Percentiles rank a stretch among this genome's conserved stretches.
These are phyloP conservation scores for Trissonchulus sp. DNA, from an alignment of 2,888 invertebrate species.

Conservation along the genomic window DNA sequence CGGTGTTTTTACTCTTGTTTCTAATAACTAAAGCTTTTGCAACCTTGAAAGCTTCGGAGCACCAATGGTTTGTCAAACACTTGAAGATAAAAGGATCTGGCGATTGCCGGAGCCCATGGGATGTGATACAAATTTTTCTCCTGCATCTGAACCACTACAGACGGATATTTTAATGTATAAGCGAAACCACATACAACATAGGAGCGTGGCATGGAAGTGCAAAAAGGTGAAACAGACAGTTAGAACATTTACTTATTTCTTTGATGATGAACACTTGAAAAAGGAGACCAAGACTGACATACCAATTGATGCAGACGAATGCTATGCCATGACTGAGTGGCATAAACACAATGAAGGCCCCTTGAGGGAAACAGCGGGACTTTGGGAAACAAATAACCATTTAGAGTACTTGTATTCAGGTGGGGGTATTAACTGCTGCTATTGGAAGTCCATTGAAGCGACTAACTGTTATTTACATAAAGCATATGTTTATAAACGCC, in stretches of 20 bases:
- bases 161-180: neutral
- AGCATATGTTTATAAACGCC: conserved; percentile 17
- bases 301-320: neutral
- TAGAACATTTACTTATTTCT: neutral
- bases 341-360: neutral
- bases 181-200: neutral
- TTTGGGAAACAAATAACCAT: neutral
- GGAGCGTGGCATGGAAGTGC: neutral
- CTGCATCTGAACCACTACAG: neutral
- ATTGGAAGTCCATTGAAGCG: neutral
- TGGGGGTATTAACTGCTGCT: conserved; percentile 9
- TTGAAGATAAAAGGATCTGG: neutral
- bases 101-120: neutral
- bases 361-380: neutral
- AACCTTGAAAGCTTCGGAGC: too few species aligned
- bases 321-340: neutral
- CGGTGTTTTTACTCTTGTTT: too few species aligned
- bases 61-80: neutral
- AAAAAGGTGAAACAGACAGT: neutral
- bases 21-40: too few species aligned
- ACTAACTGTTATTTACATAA: neutral
- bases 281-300: neutral
- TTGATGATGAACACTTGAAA: neutral
- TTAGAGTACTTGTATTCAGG: neutral
- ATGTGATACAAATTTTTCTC: neutral